Evolutionary conservation across 2,888 invertebrate genomes (phyloP).

Genomic region (Watsonalla binaria): DNA sequence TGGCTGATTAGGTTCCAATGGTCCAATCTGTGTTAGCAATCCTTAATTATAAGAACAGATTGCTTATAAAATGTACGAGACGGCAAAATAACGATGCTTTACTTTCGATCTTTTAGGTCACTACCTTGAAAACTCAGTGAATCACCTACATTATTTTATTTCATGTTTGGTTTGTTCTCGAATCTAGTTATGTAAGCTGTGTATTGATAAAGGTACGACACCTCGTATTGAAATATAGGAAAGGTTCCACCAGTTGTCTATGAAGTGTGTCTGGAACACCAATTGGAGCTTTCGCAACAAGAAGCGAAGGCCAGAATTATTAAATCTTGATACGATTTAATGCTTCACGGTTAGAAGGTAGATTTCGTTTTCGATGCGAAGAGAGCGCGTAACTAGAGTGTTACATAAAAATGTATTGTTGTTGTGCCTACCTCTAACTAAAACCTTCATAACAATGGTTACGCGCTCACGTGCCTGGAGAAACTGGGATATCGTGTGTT

Average conservation of each 20-base stretch:
- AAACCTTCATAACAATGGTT: slow-evolving; percentile 38
- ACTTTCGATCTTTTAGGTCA: too few relatives aligned
- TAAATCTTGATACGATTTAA: slow-evolving; percentile 43
- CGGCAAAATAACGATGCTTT: too few relatives aligned
- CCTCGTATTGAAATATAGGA: not conserved
- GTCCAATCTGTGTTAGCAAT: slow-evolving; percentile 2
- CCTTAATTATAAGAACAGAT: not conserved
- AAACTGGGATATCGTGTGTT: slow-evolving; percentile 21
- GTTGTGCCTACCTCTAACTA: slow-evolving; percentile 24
- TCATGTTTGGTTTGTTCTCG: too few relatives aligned
- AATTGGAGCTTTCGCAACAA: slow-evolving; percentile 32
- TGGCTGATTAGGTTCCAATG: not conserved
- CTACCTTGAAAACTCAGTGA: too few relatives aligned
- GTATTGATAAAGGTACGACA: not conserved
- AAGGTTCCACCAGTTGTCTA: slow-evolving; percentile 1
- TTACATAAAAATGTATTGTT: slow-evolving; percentile 57
- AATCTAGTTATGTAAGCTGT: not conserved
- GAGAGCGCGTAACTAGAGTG: slow-evolving; percentile 36
- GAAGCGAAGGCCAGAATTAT: slow-evolving; percentile 30
- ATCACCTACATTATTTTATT: too few relatives aligned
- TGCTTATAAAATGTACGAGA: too few relatives aligned
- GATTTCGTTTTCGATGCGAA: slow-evolving; percentile 48
- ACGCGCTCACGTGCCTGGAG: slow-evolving; percentile 18
- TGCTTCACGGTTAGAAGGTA: slow-evolving; percentile 47
- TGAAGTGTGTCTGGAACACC: slow-evolving; percentile 7